Conservation (phyloP, 2,888 invertebrate genomes). For the Phengaris arion region DNA sequence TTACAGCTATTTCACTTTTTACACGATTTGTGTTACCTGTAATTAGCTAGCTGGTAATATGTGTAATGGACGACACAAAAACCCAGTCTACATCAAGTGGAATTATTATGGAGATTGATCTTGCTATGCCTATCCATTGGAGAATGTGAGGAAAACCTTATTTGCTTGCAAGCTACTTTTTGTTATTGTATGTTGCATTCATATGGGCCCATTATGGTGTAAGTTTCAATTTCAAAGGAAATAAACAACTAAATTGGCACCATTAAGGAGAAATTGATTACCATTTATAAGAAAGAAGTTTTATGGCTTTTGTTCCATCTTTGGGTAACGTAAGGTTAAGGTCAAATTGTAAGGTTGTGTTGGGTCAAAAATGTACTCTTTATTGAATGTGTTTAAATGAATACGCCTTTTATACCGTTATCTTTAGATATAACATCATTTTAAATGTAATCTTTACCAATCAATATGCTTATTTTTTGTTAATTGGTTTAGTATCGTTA, state of each 20-base stretch:
- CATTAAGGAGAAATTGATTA: not conserved
- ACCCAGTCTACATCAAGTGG: not conserved
- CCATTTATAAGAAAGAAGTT: conserved; percentile 14
- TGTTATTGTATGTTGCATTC: not conserved
- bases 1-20: not conserved
- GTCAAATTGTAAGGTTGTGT: not conserved
- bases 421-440: not conserved
- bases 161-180: not conserved
- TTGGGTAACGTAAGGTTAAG: conserved; percentile 2
- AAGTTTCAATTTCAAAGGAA: conserved; percentile 11
- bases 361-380: too few species aligned
- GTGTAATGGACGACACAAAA: conserved; percentile 11
- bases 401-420: not conserved
- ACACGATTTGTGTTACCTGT: not conserved
- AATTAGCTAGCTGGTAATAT: conserved; percentile 4
- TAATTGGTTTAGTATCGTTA: too few species aligned
- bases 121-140: conserved; percentile 1
- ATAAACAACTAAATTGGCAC: not conserved
- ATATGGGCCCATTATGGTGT: conserved; percentile 17
- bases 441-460: not conserved
- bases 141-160: conserved; percentile 12
- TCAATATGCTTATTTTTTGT: too few species aligned
- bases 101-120: conserved; percentile 13
- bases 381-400: too few species aligned
- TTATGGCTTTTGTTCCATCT: conserved; percentile 26